phyloP scores from a whole-genome alignment of 2,888 invertebrate species.

The Drosophila demipolita region DNA sequence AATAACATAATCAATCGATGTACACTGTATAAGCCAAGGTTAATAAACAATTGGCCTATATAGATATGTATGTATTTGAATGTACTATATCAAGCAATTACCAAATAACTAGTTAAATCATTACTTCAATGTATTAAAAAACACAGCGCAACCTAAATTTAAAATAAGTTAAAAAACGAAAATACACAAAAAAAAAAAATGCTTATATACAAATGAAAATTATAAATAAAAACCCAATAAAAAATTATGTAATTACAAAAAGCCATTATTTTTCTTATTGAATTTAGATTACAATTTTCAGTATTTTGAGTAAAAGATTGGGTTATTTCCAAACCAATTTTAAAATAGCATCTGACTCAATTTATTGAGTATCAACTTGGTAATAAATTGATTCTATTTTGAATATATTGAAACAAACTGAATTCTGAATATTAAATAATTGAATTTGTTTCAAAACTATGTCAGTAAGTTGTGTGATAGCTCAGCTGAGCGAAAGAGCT shows the following conservation, averaged over 20 bases:
- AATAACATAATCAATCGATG: constrained; percentile 16
- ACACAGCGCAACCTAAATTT: constrained; percentile 58
- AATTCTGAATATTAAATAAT: not conserved
- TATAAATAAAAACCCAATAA: constrained; percentile 43
- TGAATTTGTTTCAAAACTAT: rapidly evolving
- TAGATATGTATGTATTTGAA: constrained; percentile 31
- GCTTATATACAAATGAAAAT: constrained; percentile 47
- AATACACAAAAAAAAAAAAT: constrained; percentile 48
- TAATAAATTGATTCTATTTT: not conserved
- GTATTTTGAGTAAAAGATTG: not conserved
- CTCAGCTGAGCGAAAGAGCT: not conserved
- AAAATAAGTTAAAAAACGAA: constrained; percentile 36
- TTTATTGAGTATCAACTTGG: not conserved
- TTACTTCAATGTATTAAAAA: constrained; percentile 62
- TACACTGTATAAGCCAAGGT: constrained; percentile 29
- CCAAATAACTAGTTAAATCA: constrained; percentile 79
- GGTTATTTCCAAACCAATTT: not conserved
- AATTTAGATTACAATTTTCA: not conserved
- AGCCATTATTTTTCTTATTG: not conserved
- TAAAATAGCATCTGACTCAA: not conserved
- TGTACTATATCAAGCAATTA: constrained; percentile 60
- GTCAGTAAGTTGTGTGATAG: no score
- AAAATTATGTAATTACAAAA: constrained; percentile 16
- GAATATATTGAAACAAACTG: not conserved
- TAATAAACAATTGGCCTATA: constrained; percentile 10